Evolutionary conservation across 2,888 invertebrate genomes (phyloP).

Genomic region (Polyommatus icarus): DNA sequence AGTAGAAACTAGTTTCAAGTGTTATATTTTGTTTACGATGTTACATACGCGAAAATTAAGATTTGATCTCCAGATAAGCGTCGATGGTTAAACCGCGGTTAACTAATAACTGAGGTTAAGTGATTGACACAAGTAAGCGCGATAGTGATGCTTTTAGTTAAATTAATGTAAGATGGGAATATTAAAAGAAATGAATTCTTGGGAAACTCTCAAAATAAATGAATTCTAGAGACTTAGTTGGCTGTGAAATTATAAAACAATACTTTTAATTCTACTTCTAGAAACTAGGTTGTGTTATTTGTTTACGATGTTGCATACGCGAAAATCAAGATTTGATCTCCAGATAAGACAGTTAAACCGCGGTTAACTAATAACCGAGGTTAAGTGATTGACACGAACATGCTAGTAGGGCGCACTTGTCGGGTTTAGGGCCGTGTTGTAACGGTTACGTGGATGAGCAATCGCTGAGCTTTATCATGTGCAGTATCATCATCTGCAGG

Average conservation of each 20-base stretch:
- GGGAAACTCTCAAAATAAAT: too few relatives aligned
- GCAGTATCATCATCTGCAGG: background rate
- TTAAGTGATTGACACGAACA: conserved; percentile 57
- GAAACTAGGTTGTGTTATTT: background rate
- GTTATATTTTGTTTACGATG: background rate
- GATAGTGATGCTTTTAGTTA: conserved; percentile 44
- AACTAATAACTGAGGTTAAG: background rate
- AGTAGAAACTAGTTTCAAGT: background rate
- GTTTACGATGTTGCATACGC: background rate
- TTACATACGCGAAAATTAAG: background rate
- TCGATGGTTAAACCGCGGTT: background rate
- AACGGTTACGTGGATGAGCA: conserved; percentile 21
- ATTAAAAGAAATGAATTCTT: too few relatives aligned
- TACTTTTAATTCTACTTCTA: background rate
- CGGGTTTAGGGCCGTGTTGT: conserved; percentile 47
- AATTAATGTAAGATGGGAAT: too few relatives aligned
- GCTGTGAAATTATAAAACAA: too few relatives aligned
- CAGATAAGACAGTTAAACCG: background rate
- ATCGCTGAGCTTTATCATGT: background rate
- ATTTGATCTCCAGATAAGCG: background rate
- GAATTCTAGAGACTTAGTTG: too few relatives aligned
- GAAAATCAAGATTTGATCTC: conserved; percentile 2
- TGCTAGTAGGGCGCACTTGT: conserved; percentile 44
- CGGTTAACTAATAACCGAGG: background rate
- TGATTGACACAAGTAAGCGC: conserved; percentile 58